Base-by-base conservation (phyloP, 2,888 invertebrate species). In the Beris chalybata region DNA sequence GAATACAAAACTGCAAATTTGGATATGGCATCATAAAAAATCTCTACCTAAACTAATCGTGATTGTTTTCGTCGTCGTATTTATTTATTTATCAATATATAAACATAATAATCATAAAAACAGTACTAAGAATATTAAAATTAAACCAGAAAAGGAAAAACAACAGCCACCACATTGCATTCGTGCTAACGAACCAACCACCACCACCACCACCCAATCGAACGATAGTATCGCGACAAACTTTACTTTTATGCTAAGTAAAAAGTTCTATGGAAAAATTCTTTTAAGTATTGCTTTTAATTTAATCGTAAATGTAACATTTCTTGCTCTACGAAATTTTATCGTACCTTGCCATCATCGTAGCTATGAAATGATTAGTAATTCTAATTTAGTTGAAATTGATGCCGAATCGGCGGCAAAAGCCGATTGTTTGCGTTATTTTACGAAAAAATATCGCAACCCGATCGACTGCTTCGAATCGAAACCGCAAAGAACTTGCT, bases 1-100 rank as follows among this genome's bases (percentile, higher is more conserved):
- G 75, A 76, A 68, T 38, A 65, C 29, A n/a, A 65, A 57, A 50
- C 7, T 48, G 22, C 30, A 32, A 45, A 64, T 22, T 15, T 53
- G 15, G 9, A 32, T 38, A 22, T 52, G 61, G 50, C 47, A 50
- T 61, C 31, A 50, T 38, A 61, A 44, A 44, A 64, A 30, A 54
- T 30, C 38, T 64, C 45, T 30, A 64, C 30, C 64, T 64, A 64
- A 64, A 64, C 13, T 64, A 64, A 54, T 64, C 13, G 53, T 64
- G 30, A 54, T 44, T 44, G 54, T 64, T 64, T 64, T 64, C 32
- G 55, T 64, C 55, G 53, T 55, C 64, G 31, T 64, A 64, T 65
- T 65, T 56, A 56, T 65, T 65, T 56, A 65, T 65, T 65, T 65
- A 55, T 65, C 64, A 65, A 47, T 65, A 65, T 54, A 30, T 29